Conservation (phyloP, 2,888 invertebrate species). For the Apeira syringaria region DNA sequence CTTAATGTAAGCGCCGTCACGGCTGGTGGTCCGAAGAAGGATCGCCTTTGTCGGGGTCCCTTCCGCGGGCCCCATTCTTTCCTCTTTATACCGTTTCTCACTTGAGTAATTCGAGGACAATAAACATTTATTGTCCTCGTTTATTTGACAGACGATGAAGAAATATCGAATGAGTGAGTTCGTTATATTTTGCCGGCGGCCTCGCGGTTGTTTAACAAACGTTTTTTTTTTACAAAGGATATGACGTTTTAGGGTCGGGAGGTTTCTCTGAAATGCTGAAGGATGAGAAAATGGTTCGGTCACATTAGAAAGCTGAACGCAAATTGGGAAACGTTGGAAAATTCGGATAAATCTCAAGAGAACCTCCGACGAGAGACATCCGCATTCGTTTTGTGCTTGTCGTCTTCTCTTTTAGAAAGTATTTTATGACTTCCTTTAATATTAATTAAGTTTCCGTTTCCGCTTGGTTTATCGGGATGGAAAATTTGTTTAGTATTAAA, state of each 20-base stretch:
- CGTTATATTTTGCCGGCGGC: constrained; percentile 57
- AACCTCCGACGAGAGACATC: constrained; percentile 51
- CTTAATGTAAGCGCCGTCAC: constrained; percentile 82
- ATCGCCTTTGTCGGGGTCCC: constrained; percentile 80
- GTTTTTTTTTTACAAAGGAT: constrained; percentile 44
- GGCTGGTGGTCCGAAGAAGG: constrained; percentile 79
- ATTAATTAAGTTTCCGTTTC: constrained; percentile 57
- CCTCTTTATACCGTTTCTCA: constrained; percentile 80
- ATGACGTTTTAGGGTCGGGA: constrained; percentile 36
- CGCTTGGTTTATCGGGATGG: constrained; percentile 37
- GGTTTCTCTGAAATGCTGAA: constrained; percentile 40
- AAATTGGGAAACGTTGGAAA: constrained; percentile 61
- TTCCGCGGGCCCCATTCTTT: constrained; percentile 76
- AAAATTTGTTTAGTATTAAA: neutral
- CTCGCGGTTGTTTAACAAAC: constrained; percentile 58
- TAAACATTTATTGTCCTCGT: constrained; percentile 81
- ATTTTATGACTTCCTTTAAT: constrained; percentile 66
- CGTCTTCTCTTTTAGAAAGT: constrained; percentile 61
- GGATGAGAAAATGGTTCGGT: constrained; percentile 55
- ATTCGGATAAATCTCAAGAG: constrained; percentile 48
- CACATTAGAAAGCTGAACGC: constrained; percentile 53
- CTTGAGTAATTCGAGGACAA: constrained; percentile 81
- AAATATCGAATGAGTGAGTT: constrained; percentile 73
- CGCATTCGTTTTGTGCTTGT: constrained; percentile 64
- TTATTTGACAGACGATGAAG: constrained; percentile 79